Evolutionary conservation across 2,797 vertebrate genomes (phyloP).

Genomic region (Percopsis omiscomaycus): DNA sequence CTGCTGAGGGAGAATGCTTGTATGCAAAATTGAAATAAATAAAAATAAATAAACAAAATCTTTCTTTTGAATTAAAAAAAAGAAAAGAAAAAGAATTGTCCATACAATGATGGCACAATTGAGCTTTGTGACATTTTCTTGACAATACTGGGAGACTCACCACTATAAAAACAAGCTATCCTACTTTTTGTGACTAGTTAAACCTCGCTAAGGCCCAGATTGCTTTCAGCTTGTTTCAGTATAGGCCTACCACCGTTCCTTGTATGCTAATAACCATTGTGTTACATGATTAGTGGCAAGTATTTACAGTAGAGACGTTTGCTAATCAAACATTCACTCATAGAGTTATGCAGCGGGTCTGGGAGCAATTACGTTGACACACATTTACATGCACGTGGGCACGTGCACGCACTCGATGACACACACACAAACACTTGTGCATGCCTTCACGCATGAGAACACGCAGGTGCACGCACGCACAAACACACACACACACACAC

Average conservation of each 20-base stretch:
- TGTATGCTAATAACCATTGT: slow-evolving; percentile 66
- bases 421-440: slow-evolving; percentile 33
- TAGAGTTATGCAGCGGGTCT: slow-evolving; percentile 75
- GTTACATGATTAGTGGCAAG: slow-evolving; percentile 76
- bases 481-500: slow-evolving; percentile 4
- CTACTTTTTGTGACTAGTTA: slow-evolving; percentile 7
- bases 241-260: slow-evolving; percentile 26
- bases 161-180: not conserved
- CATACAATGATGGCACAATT: slow-evolving; percentile 12
- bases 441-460: slow-evolving; percentile 29
- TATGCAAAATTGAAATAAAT: slow-evolving; percentile 34
- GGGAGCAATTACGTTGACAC: slow-evolving; percentile 80
- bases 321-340: slow-evolving; percentile 75
- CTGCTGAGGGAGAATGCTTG: no score
- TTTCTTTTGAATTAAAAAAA: slow-evolving; percentile 42
- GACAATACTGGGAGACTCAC: slow-evolving; percentile 25
- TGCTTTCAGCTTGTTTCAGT: no score
- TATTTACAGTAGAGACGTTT: slow-evolving; percentile 81
- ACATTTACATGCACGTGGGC: slow-evolving; percentile 32
- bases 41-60: slow-evolving; percentile 39
- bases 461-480: not conserved
- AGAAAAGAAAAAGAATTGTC: slow-evolving; percentile 34
- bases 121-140: slow-evolving; percentile 16
- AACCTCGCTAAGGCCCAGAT: slow-evolving; percentile 4
- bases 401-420: slow-evolving; percentile 35